phyloP scores from a whole-genome alignment of 2,113 vertebrate genomes.

The Mugil cephalus region DNA sequence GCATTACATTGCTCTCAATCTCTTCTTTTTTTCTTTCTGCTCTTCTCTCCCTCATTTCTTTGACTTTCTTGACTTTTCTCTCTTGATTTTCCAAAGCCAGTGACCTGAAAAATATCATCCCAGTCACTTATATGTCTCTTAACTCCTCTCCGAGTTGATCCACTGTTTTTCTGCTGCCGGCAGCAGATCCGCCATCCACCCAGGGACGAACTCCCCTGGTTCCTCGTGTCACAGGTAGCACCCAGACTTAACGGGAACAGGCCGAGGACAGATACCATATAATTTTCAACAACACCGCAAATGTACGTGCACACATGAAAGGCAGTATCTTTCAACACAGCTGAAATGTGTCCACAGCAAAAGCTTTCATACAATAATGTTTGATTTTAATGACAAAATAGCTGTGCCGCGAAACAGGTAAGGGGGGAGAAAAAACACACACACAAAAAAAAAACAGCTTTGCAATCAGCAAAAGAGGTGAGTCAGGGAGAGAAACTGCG shows the following conservation, averaged over 20 bases:
- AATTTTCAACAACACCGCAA: conserved; percentile 35
- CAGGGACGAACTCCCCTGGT: conserved; percentile 34
- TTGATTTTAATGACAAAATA: conserved; percentile 65
- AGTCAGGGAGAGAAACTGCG: conserved; percentile 61
- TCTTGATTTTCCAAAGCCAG: conserved; percentile 54
- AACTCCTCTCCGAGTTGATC: conserved; percentile 46
- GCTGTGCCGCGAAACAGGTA: conserved; percentile 32
- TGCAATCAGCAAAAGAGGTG: conserved; percentile 61
- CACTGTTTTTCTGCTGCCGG: conserved; percentile 38
- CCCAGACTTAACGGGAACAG: conserved; percentile 41
- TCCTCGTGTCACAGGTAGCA: conserved; percentile 52
- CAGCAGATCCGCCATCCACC: conserved; percentile 35
- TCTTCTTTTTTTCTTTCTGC: conserved; percentile 49
- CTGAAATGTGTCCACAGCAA: conserved; percentile 47
- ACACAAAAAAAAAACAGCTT: conserved; percentile 29
- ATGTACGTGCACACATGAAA: conserved; percentile 34
- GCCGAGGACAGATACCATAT: conserved; percentile 36
- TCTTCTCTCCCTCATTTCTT: conserved; percentile 61
- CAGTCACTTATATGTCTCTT: conserved; percentile 54
- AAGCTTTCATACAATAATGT: conserved; percentile 51
- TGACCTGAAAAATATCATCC: conserved; percentile 75
- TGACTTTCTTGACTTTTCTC: conserved; percentile 61
- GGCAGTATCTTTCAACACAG: conserved; percentile 39
- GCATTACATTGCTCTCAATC: conserved; percentile 82
- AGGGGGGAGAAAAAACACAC: conserved; percentile 6